Percentiles rank a stretch among this genome's conserved stretches.
phyloP scores from a whole-genome alignment of 2,888 invertebrate genomes.

The Drosophila tripunctata region DNA sequence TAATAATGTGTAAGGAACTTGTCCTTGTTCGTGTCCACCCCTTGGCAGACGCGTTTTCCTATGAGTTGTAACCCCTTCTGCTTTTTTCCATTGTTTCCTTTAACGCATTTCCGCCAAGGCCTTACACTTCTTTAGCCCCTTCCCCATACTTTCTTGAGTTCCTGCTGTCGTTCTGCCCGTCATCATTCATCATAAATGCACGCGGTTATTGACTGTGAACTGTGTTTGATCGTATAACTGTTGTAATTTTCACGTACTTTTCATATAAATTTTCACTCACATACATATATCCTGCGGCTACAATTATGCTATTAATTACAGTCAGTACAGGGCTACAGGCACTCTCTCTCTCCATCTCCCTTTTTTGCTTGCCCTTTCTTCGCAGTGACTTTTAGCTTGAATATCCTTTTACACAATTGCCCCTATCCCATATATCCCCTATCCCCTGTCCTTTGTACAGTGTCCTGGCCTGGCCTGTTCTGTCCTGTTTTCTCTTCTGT shows the following conservation, averaged over 20 bases:
- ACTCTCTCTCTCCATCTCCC: slow-evolving; percentile 8
- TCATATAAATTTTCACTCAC: slow-evolving; percentile 44
- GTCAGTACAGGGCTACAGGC: slow-evolving; percentile 10
- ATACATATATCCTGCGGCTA: slow-evolving; percentile 46
- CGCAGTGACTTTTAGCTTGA: slow-evolving; percentile 42
- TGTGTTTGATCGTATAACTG: slow-evolving; percentile 24
- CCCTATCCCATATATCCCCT: slow-evolving; percentile 6
- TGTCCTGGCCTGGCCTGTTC: slow-evolving; percentile 11
- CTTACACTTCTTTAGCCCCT: background rate
- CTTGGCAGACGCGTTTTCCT: slow-evolving; percentile 30
- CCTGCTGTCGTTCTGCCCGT: slow-evolving; percentile 13
- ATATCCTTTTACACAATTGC: slow-evolving; percentile 36
- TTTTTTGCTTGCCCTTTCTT: background rate
- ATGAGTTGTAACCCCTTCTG: background rate
- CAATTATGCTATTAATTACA: slow-evolving; percentile 70
- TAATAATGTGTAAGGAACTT: slow-evolving; percentile 38
- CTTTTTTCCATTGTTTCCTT: slow-evolving; percentile 20
- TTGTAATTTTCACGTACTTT: slow-evolving; percentile 63
- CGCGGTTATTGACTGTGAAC: slow-evolving; percentile 26
- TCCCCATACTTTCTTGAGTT: background rate
- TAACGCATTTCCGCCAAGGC: slow-evolving; percentile 35
- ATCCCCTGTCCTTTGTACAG: slow-evolving; percentile 22
- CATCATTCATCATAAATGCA: slow-evolving; percentile 48
- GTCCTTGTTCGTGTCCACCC: slow-evolving; percentile 38
- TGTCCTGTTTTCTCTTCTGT: slow-evolving; percentile 27